Conservation (phyloP, 2,888 invertebrate genomes). For the Standfussiana lucernea region DNA sequence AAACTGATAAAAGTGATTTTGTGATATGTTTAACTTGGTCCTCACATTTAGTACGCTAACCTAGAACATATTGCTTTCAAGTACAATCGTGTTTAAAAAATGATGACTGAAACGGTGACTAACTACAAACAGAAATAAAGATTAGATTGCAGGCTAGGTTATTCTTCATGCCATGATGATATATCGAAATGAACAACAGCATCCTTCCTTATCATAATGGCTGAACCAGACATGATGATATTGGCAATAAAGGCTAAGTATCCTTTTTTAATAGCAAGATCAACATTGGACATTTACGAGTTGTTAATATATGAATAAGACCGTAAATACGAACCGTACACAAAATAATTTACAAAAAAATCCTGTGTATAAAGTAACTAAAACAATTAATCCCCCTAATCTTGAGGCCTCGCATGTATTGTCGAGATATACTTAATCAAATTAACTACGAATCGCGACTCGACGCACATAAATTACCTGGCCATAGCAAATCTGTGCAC, state of each 20-base stretch:
- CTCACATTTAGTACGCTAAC: slow-evolving; percentile 9
- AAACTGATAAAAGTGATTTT: slow-evolving; percentile 26
- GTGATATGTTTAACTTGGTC: slow-evolving; percentile 21
- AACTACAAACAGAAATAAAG: neutral
- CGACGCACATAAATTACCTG: slow-evolving; percentile 52
- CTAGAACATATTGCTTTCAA: neutral
- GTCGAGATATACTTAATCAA: slow-evolving; percentile 39
- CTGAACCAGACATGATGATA: neutral
- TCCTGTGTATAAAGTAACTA: slow-evolving; percentile 5
- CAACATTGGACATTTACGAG: neutral
- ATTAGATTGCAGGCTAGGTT: slow-evolving; percentile 1
- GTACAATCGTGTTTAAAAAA: neutral
- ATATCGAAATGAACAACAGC: neutral
- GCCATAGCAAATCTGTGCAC: slow-evolving; percentile 49
- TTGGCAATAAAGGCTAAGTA: neutral
- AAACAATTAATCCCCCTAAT: slow-evolving; percentile 42
- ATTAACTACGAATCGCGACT: slow-evolving; percentile 47
- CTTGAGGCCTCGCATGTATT: slow-evolving; percentile 33
- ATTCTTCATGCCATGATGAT: neutral
- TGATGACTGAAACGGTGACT: too few species aligned
- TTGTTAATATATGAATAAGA: neutral
- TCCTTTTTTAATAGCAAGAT: neutral
- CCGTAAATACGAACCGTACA: slow-evolving; percentile 10
- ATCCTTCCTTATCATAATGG: neutral
- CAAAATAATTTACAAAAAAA: neutral